Evolutionary conservation across 2,888 invertebrate species (phyloP).

Genomic region (Leptarthrus brevirostris): DNA sequence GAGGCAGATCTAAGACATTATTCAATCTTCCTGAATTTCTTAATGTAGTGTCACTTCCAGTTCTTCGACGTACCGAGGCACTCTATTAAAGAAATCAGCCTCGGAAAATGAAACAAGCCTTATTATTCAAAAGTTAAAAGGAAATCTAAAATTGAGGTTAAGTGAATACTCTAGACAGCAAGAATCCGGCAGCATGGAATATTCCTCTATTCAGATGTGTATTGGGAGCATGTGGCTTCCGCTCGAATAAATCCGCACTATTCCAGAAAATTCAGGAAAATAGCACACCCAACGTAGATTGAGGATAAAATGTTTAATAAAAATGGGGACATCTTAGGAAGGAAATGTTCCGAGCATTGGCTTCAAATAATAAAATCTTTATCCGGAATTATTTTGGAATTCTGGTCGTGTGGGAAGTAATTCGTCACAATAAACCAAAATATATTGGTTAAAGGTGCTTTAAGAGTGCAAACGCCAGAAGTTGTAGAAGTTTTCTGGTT

Average conservation of each 20-base stretch:
- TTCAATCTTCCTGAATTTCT: constrained; percentile 3
- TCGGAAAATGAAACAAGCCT: background rate
- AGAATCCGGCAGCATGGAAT: background rate
- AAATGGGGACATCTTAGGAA: no score
- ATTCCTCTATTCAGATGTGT: background rate
- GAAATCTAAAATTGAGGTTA: constrained; percentile 19
- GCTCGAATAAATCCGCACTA: background rate
- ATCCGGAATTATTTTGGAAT: no score
- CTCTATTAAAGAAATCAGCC: background rate
- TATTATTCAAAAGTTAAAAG: constrained; percentile 11
- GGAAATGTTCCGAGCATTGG: no score
- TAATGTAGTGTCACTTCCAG: background rate
- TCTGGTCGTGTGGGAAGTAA: no score
- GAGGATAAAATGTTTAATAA: no score
- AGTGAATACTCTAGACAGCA: background rate
- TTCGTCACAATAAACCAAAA: no score
- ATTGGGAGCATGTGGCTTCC: background rate
- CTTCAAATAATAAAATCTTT: no score
- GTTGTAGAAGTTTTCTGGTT: background rate
- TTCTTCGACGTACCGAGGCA: background rate
- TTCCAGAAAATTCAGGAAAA: background rate
- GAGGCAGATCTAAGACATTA: background rate
- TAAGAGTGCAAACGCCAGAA: no score
- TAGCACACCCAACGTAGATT: no score
- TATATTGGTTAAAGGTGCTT: no score